A percentile compares a stretch with the other conserved stretches of the same genome.
Evolutionary conservation across 2,113 vertebrate genomes (phyloP).

Genomic region (Phalacrocorax aristotelis): DNA sequence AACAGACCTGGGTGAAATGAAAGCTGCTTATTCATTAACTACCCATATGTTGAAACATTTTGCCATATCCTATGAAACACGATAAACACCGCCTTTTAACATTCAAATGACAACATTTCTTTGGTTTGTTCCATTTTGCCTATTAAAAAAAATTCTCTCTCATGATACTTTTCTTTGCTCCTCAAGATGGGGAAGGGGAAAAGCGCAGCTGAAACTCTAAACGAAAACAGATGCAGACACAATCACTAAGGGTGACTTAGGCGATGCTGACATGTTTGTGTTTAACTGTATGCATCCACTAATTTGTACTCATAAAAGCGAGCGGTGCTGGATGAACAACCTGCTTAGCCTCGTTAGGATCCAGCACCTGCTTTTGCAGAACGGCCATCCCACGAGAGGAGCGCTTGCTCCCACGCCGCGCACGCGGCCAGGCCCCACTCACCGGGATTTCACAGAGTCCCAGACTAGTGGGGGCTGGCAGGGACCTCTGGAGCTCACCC

Average conservation of each 20-base stretch:
- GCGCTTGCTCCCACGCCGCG: rapidly evolving
- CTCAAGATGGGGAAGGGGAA: neutral
- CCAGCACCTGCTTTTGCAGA: neutral
- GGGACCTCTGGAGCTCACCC: no score
- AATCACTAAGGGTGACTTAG: neutral
- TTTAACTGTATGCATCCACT: neutral
- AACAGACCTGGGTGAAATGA: neutral
- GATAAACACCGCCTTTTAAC: neutral
- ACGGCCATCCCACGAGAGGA: neutral
- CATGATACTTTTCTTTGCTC: neutral
- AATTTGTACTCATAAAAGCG: neutral
- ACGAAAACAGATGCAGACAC: neutral
- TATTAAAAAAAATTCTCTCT: neutral
- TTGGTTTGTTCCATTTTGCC: neutral
- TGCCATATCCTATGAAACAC: neutral
- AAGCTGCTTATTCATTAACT: constrained; percentile 53
- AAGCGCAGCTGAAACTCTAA: neutral
- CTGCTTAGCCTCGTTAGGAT: neutral
- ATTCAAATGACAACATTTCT: neutral
- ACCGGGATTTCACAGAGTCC: neutral
- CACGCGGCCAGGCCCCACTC: rapidly evolving
- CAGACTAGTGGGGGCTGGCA: no score
- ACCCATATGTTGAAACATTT: constrained; percentile 48
- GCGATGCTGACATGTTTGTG: neutral
- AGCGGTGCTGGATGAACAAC: neutral